Evolutionary conservation across 2,797 vertebrate genomes (phyloP), one percentile per base, ranked within the genome.

Genomic region (Falco biarmicus): DNA sequence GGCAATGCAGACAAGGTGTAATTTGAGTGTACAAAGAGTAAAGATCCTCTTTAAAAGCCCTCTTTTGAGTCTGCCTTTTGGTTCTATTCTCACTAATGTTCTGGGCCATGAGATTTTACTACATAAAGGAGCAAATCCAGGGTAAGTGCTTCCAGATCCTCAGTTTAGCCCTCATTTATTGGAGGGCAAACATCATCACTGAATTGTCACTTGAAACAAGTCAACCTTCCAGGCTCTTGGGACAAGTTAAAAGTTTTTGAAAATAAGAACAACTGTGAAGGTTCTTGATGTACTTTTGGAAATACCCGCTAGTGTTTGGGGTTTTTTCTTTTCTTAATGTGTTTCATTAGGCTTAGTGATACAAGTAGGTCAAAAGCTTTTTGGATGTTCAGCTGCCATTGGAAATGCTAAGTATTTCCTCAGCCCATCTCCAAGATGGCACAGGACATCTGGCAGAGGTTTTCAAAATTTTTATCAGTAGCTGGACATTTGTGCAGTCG

Each of bases 91-190:
- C 63, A 54, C 57, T 88, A n/a, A 51, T 79, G 54, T 93, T 70
- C 47, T 78, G 68, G 45, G 65, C 71, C 56, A 21, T 64, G 82
- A 77, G 82, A 64, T 89, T 95, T 90, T 89, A 48, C 59, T 91
- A 34, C 41, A 65, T 54, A 89, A 95, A 94, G 54, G 41, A 95
- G 54, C 47, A 68, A 78, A 81, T 93, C 54, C 37, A 47, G 41
- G 53, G 7, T 81, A 78, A 95, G 57, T 90, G 76, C 69, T 93
- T 95, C 69, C 69, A 90, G 47, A 73, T 81, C 43, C 77, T 90
- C 48, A 22, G 19, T 84, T 77, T 66, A 80, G n/a, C 45, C 13
- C 14, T 87, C 19, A 8, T 87, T 92, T 91, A 53, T n/a, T 86
- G 59, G 39, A 81, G 34, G 34, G 19, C 69, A 86, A 71, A 53